Evolutionary conservation across 2,113 vertebrate genomes (phyloP).

Genomic region (Oostethus manadensis): DNA sequence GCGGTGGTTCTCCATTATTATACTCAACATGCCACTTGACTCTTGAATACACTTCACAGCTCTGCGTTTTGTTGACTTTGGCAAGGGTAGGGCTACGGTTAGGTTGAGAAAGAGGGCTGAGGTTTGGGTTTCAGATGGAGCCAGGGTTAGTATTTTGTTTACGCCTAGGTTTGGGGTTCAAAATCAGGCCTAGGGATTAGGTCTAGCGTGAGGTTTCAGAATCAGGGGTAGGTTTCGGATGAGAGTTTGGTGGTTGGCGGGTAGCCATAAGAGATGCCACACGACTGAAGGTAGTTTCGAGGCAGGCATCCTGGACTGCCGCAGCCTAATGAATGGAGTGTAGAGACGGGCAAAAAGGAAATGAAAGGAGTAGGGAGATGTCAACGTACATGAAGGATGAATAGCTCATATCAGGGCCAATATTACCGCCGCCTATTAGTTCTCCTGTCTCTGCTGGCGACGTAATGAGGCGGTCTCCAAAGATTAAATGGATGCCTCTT

Average conservation of each 20-base stretch:
- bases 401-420: constrained; percentile 49
- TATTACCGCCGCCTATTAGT: constrained; percentile 60
- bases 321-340: constrained; percentile 63
- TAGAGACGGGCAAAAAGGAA: constrained; percentile 45
- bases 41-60: too few species aligned
- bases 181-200: too few species aligned
- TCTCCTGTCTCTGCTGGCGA: constrained; percentile 46
- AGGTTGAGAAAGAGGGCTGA: too few species aligned
- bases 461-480: constrained; percentile 53
- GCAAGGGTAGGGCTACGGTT: too few species aligned
- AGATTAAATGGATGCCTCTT: constrained; percentile 34
- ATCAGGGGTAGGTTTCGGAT: too few species aligned
- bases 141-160: too few species aligned
- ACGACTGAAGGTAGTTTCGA: constrained; percentile 13
- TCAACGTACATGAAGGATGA: constrained; percentile 59
- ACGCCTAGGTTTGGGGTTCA: too few species aligned
- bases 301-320: constrained; percentile 44
- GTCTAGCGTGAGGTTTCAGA: too few species aligned
- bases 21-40: too few species aligned
- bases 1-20: too few species aligned
- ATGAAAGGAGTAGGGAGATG: constrained; percentile 50
- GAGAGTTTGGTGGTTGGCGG: constrained; percentile 8
- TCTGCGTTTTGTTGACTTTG: too few species aligned
- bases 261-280: constrained; percentile 6
- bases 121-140: too few species aligned